These are phyloP conservation scores for Pogonomyrmex barbatus DNA, from an alignment of 1,140 invertebrate genomes.

Conservation along the genomic window DNA sequence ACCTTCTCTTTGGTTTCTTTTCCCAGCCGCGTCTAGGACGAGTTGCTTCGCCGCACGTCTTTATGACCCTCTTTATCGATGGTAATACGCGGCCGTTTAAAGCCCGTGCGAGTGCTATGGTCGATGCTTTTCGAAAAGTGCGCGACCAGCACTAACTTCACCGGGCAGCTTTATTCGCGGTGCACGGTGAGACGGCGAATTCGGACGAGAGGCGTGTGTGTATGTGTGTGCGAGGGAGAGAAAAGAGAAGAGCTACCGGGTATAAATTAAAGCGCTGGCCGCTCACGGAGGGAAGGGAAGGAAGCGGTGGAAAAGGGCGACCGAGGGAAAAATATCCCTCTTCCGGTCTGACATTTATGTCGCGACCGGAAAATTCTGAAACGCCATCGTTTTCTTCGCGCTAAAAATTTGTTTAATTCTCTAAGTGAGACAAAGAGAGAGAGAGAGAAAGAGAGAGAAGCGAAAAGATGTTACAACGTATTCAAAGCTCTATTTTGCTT, in stretches of 20 bases:
- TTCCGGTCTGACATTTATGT: constrained; percentile 58
- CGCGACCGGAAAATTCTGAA: constrained; percentile 29
- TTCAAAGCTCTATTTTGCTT: constrained; percentile 33
- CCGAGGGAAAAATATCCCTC: constrained; percentile 48
- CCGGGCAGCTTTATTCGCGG: constrained; percentile 47
- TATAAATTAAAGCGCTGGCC: constrained; percentile 56
- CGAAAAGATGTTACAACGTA: constrained; percentile 3
- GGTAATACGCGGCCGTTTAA: constrained; percentile 69
- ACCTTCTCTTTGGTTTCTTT: background rate
- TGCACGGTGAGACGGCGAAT: constrained; percentile 30
- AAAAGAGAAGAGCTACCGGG: constrained; percentile 15
- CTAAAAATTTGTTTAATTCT: constrained; percentile 58
- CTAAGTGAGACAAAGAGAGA: constrained; percentile 5
- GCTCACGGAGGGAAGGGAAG: constrained; percentile 32
- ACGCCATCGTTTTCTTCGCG: constrained; percentile 12
- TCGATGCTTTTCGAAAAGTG: constrained; percentile 68
- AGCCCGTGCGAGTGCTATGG: constrained; percentile 44
- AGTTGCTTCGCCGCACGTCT: constrained; percentile 33
- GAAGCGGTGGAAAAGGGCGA: background rate
- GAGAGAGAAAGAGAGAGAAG: background rate
- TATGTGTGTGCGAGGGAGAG: background rate
- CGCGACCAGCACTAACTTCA: constrained; percentile 68
- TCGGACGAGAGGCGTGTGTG: background rate
- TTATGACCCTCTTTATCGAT: constrained; percentile 68
- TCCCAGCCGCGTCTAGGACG: background rate